phyloP scores from a whole-genome alignment of 2,888 invertebrate species.

The Drosophila putrida region DNA sequence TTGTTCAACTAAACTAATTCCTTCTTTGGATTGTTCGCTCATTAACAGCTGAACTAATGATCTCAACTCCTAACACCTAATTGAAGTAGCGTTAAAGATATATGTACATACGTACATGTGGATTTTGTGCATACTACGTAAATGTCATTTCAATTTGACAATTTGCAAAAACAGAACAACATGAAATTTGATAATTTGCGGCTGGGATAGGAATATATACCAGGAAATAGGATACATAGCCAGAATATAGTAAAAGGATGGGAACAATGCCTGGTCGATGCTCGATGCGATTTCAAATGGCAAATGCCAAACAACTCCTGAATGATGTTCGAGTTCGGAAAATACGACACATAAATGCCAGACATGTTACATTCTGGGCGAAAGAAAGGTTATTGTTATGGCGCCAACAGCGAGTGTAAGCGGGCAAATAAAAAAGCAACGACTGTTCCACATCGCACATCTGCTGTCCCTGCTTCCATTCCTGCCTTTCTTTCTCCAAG shows the following conservation, averaged over 20 bases:
- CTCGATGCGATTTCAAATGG: slow-evolving; percentile 34
- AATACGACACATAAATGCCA: slow-evolving; percentile 68
- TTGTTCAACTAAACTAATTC: too few species aligned
- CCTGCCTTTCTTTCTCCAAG: neutral
- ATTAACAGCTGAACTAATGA: too few species aligned
- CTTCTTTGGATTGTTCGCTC: too few species aligned
- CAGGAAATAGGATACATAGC: slow-evolving; percentile 4
- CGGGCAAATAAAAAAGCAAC: slow-evolving; percentile 53
- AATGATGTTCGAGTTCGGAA: slow-evolving; percentile 24
- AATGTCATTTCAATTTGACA: slow-evolving; percentile 53
- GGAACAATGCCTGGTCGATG: neutral
- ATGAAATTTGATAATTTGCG: slow-evolving; percentile 62
- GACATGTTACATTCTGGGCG: slow-evolving; percentile 75
- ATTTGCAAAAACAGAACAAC: slow-evolving; percentile 40
- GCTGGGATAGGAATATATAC: slow-evolving; percentile 18
- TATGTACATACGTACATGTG: neutral
- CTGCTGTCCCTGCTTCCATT: neutral
- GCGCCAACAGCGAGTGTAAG: slow-evolving; percentile 48
- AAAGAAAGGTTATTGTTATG: slow-evolving; percentile 76
- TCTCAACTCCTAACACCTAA: neutral
- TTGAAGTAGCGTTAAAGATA: neutral
- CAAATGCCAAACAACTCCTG: slow-evolving; percentile 17
- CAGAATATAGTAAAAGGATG: slow-evolving; percentile 4
- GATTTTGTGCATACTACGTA: slow-evolving; percentile 8
- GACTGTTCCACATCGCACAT: slow-evolving; percentile 12